These are phyloP conservation scores for Zeuzera pyrina DNA, from an alignment of 2,888 invertebrate genomes.

Conservation along the genomic window DNA sequence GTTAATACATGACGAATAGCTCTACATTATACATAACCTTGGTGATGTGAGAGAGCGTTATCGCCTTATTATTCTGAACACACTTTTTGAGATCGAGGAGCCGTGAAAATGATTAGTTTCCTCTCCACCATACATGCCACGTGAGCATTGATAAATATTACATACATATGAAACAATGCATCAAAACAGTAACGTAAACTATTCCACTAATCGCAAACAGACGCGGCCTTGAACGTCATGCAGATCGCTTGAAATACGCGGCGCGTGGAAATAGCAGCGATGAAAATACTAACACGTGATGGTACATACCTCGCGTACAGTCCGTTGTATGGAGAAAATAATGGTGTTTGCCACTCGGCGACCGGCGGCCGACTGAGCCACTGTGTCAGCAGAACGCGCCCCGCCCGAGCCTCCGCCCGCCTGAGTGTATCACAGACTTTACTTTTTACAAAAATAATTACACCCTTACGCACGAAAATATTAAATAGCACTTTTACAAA, in stretches of 20 bases:
- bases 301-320: conserved; percentile 61
- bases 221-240: conserved; percentile 65
- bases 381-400: conserved; percentile 71
- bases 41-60: conserved; percentile 30
- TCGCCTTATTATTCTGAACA: conserved; percentile 45
- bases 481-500: conserved; percentile 35
- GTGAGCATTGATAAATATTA: conserved; percentile 29
- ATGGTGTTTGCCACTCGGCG: conserved; percentile 70
- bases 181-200: conserved; percentile 39
- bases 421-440: conserved; percentile 54
- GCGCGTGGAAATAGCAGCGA: conserved; percentile 64
- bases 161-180: conserved; percentile 30
- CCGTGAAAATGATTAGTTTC: conserved; percentile 55
- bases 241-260: conserved; percentile 64
- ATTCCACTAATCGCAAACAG: conserved; percentile 52
- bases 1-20: conserved; percentile 21
- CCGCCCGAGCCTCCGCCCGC: conserved; percentile 60
- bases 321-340: conserved; percentile 61
- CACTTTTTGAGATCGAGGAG: conserved; percentile 36
- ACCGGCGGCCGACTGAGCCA: conserved; percentile 73
- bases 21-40: conserved; percentile 29
- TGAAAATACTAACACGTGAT: conserved; percentile 68
- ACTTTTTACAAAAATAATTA: conserved; percentile 43
- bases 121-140: conserved; percentile 29
- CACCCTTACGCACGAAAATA: conserved; percentile 50